Conservation (phyloP, 2,797 vertebrate genomes). For the Brotula barbata region DNA sequence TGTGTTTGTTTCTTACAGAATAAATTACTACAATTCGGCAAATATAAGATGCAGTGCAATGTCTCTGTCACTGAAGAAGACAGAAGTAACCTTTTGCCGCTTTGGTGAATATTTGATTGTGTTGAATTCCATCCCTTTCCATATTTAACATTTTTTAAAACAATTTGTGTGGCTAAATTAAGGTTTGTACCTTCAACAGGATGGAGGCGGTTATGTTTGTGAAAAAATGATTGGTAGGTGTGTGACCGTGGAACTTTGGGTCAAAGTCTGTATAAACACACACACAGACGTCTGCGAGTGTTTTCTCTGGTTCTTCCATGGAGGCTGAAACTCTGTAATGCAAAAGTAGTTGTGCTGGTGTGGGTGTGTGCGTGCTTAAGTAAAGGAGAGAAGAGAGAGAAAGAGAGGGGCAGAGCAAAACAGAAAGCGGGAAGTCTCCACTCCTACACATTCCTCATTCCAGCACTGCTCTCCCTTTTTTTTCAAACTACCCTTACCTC, state of each 20-base stretch:
- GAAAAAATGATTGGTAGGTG: not conserved
- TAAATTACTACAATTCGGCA: too few relatives aligned
- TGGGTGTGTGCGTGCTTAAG: conserved; percentile 27
- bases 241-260: not conserved
- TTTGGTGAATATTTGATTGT: too few relatives aligned
- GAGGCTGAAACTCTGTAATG: conserved; percentile 53
- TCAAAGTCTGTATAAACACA: not conserved
- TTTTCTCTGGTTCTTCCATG: conserved; percentile 37
- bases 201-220: not conserved
- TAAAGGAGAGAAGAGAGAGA: conserved; percentile 47
- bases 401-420: conserved; percentile 44
- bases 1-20: too few relatives aligned
- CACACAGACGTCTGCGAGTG: conserved; percentile 17
- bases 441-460: conserved; percentile 68
- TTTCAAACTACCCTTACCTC: conserved; percentile 10
- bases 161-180: too few relatives aligned
- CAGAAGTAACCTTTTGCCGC: too few relatives aligned
- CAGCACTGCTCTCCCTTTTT: conserved; percentile 27
- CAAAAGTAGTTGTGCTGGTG: conserved; percentile 32
- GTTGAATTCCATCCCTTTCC: too few relatives aligned
- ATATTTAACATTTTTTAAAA: too few relatives aligned
- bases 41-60: too few relatives aligned
- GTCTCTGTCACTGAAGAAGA: too few relatives aligned
- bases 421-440: conserved; percentile 70
- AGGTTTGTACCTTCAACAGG: too few relatives aligned